A percentile compares a stretch with the other conserved stretches of the same genome.
Conservation (phyloP, 2,113 vertebrate species). For the Nyctibius bracteatus region DNA sequence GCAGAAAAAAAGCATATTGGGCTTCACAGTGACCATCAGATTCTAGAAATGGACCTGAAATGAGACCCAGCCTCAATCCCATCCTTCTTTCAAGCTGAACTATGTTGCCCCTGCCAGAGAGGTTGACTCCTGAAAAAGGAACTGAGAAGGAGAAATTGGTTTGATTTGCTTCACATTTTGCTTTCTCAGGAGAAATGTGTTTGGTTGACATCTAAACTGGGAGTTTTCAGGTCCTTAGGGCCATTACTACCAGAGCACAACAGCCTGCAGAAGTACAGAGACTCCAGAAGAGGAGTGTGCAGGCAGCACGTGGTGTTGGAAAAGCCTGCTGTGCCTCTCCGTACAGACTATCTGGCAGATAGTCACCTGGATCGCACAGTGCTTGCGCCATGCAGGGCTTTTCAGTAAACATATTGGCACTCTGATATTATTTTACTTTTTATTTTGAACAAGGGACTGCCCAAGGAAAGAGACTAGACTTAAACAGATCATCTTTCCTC, state of each 20-base stretch:
- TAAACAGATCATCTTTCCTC: conserved; percentile 55
- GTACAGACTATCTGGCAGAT: background rate
- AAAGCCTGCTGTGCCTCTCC: background rate
- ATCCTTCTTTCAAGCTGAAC: background rate
- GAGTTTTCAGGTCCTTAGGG: background rate
- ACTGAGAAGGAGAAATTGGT: background rate
- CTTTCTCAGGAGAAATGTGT: background rate
- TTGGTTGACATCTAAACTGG: background rate
- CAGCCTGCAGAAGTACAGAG: background rate
- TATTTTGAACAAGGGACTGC: conserved; percentile 17
- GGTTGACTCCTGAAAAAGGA: background rate
- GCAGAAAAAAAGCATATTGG: background rate
- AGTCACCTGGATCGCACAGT: background rate
- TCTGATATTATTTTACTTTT: conserved; percentile 22
- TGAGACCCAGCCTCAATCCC: background rate
- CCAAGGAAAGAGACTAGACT: conserved; percentile 52
- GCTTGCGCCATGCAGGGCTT: background rate
- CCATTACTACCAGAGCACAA: background rate
- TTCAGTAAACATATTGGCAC: conserved; percentile 9
- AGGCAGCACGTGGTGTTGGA: background rate
- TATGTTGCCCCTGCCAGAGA: background rate
- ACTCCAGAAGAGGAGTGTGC: background rate
- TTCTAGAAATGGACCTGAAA: background rate
- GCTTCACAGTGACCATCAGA: background rate
- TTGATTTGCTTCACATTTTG: background rate